Conservation (phyloP, 2,888 invertebrate species). For the Caenorhabditis sp. region DNA sequence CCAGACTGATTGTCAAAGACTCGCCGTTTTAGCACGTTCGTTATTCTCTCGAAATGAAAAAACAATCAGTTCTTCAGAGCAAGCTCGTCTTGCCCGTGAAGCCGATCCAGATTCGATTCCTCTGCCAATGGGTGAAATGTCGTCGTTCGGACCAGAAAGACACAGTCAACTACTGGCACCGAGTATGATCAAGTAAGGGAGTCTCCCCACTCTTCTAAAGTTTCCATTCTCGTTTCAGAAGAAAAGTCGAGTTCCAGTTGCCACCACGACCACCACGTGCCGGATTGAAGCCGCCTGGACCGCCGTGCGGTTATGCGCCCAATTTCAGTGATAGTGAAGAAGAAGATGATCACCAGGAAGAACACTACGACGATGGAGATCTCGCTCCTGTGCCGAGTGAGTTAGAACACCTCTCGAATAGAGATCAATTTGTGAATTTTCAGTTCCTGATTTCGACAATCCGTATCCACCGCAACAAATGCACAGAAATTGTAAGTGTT, state of each 20-base stretch:
- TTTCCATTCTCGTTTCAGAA: constrained; percentile 26
- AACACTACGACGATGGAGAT: constrained; percentile 65
- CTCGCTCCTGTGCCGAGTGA: constrained; percentile 69
- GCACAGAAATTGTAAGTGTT: constrained; percentile 42
- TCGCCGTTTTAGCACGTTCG: constrained; percentile 57
- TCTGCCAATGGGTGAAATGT: constrained; percentile 57
- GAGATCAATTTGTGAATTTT: constrained; percentile 3
- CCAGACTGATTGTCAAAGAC: constrained; percentile 51
- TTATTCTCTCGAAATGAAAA: background rate
- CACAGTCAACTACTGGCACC: constrained; percentile 17
- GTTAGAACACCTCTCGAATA: background rate
- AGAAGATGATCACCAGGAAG: constrained; percentile 56
- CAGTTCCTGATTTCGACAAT: constrained; percentile 61
- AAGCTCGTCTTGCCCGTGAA: constrained; percentile 60
- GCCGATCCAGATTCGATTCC: constrained; percentile 61
- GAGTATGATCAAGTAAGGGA: constrained; percentile 18
- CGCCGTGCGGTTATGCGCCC: constrained; percentile 71
- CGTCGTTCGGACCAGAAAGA: background rate
- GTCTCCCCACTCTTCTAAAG: background rate
- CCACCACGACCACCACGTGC: constrained; percentile 46
- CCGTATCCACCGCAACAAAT: constrained; percentile 30
- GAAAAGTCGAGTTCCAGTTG: constrained; percentile 64
- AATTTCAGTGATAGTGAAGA: constrained; percentile 66
- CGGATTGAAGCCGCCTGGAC: constrained; percentile 65
- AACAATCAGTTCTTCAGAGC: constrained; percentile 39